Evolutionary conservation across 2,113 vertebrate genomes (phyloP), one percentile per base, ranked within the genome.

Genomic region (Rissa tridactyla): DNA sequence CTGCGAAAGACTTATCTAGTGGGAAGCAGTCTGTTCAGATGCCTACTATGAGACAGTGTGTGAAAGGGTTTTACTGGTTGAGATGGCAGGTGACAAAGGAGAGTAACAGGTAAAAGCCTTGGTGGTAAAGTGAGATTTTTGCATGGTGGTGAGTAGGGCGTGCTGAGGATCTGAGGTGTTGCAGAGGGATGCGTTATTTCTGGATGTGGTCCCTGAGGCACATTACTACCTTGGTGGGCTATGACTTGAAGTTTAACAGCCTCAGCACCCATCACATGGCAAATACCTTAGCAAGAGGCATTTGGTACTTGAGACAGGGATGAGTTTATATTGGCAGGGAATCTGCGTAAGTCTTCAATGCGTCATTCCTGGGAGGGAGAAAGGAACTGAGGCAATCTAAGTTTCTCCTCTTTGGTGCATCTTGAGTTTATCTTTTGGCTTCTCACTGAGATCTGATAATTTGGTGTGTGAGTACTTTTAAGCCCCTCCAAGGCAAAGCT

Each of bases 331-430:
- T 6, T 36, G 29, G 5, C 23, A 66, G 46, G 12, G 18, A 65
- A 32, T 62, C 23, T 77, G 13, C 0, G 0, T 1, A 9, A 17
- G 10, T 79, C n/a, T 55, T 30, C 13, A 65, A 14, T 0, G 1
- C 1, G 0, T 3, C 2, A 4, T 10, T 85, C 5, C 76, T 52
- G 46, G 11, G 40, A 80, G 29, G 18, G 16, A 62, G 32, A 69
- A 10, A 69, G 13, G 25, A 75, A 42, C 38, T 64, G 32, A 46
- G 26, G 25, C 18, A 51, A 58, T 34, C 9, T 4, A 10, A 6
- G 0, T 36, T 86, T 51, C 19, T 86, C 4, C 2, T 88, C 10
- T 51, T 60, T 32, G 19, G 4, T 75, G 9, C 5, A 22, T 23
- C 38, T 55, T 22, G 2, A 38, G 13, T 76, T 80, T 60, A 58